phyloP scores from a whole-genome alignment of 2,888 invertebrate genomes.

The Emesis castigata region DNA sequence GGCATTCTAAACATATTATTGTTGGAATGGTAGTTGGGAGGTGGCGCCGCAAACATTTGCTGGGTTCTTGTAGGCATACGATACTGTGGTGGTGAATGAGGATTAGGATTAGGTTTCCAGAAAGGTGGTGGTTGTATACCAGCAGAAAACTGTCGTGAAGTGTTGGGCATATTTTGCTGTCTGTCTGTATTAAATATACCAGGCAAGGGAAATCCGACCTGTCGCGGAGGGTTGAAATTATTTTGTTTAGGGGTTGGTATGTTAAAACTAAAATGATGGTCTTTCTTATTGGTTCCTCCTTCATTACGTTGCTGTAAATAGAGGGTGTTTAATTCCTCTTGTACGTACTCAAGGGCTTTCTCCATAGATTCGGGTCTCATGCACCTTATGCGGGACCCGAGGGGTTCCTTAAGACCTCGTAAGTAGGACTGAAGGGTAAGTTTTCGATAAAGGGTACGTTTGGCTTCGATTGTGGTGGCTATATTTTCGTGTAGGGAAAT shows the following conservation, averaged over 20 bases:
- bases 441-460: slow-evolving; percentile 57
- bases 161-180: background rate
- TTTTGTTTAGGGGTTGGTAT: too few species aligned
- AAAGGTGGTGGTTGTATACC: background rate
- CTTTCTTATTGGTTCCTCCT: too few species aligned
- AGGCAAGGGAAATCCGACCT: background rate
- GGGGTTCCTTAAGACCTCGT: slow-evolving; percentile 47
- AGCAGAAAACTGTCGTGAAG: background rate
- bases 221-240: background rate
- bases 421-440: slow-evolving; percentile 61
- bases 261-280: too few species aligned
- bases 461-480: slow-evolving; percentile 47
- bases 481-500: slow-evolving; percentile 55
- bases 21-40: background rate
- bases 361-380: slow-evolving; percentile 28
- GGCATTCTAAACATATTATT: slow-evolving; percentile 19
- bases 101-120: background rate
- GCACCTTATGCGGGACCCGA: slow-evolving; percentile 23
- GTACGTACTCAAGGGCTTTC: slow-evolving; percentile 13
- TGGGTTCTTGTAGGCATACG: background rate
- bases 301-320: too few species aligned
- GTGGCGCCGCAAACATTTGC: too few species aligned
- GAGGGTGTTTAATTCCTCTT: too few species aligned
- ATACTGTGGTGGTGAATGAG: background rate
- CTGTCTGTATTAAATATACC: background rate